Conservation (phyloP, 2,797 vertebrate genomes). For the Emys orbicularis region DNA sequence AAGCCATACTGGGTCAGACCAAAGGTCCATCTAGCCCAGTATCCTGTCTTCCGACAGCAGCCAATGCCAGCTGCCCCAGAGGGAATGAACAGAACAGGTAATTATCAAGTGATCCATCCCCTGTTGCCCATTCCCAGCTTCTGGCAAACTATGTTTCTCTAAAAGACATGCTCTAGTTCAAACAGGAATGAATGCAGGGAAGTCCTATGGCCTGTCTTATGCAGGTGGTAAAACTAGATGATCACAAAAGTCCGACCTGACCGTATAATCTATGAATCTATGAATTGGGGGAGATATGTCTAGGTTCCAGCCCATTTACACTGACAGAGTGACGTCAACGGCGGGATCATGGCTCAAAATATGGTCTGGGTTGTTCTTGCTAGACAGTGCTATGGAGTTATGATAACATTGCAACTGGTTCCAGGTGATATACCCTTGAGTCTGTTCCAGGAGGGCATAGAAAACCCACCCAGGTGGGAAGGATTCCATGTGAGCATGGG, state of each 20-base stretch:
- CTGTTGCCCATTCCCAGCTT: no score
- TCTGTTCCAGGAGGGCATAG: background rate
- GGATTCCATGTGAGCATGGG: background rate
- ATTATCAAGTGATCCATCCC: no score
- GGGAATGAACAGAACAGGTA: no score
- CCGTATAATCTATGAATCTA: background rate
- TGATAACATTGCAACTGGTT: background rate
- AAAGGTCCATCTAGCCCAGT: no score
- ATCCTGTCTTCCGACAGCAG: no score
- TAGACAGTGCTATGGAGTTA: background rate
- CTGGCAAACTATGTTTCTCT: no score
- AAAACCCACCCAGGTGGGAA: background rate
- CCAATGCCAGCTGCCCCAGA: no score
- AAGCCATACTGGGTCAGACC: no score
- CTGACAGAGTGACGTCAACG: background rate
- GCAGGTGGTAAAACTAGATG: background rate
- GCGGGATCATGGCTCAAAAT: background rate
- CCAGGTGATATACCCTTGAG: background rate
- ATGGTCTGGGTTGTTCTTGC: background rate
- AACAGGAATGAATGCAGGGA: background rate
- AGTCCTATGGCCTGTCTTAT: background rate
- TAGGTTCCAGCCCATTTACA: background rate
- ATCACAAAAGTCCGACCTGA: background rate
- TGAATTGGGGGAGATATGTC: background rate
- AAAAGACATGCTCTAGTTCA: background rate